Base-by-base conservation (phyloP, 2,113 vertebrate species). In the Rhinopomastus cyanomelas region DNA sequence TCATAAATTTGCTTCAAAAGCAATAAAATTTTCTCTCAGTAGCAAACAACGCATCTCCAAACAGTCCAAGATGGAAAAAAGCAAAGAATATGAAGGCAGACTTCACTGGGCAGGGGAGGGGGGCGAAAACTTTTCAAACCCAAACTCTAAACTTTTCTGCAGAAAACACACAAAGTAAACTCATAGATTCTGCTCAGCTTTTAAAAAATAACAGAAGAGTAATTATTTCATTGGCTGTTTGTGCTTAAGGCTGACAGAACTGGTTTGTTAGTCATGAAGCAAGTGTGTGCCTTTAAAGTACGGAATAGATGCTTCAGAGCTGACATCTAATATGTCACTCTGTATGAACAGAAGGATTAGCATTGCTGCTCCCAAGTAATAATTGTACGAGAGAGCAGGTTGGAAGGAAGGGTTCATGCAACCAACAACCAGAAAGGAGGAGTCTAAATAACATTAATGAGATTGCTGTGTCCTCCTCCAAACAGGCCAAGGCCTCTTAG, bases 261-360 rank as follows among this genome's bases (percentile, higher is more conserved):
- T 60, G 12, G 48, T 52, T 56, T 86, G 92, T 88, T 88, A 81
- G 74, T 84, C 62, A 53, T 72, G 81, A 92, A 93, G 53, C 69
- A 79, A 92, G 71, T 59, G 65, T 61, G 74, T 88, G 91, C 89
- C 92, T 93, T 90, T 62, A 42, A 93, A 89, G 74, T 78, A 88
- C 51, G 59, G 53, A 76, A 15, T 23, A 53, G 81, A 62, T 81
- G 69, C 87, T 92, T 87, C 57, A 53, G 25, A 88, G 81, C 0
- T 94, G 74, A 65, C 71, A 79, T 39, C 46, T 84, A 1, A 0
- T 18, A 84, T 92, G 39, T 75, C 73, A 49, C 25, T 60, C 36
- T 57, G 5, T 30, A 29, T 10, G 5, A 42, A 34, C 18, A 62
- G 74, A 86, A 66, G 73, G 71, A 37, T 88, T 75, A 90, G 30